Conservation (phyloP, 2,888 invertebrate species). For the Sclerodermus sp. region DNA sequence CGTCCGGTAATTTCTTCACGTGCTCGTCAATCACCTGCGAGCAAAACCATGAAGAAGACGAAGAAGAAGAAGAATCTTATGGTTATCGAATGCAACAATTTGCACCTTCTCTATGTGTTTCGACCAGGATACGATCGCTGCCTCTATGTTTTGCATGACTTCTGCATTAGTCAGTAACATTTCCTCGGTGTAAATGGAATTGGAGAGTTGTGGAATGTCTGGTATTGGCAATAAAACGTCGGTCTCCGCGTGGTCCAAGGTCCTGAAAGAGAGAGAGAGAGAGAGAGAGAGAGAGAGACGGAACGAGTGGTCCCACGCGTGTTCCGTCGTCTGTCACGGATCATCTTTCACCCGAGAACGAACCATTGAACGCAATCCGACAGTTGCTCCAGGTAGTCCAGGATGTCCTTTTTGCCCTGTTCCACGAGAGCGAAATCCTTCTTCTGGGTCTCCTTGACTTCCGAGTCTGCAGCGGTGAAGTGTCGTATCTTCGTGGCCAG, state of each 20-base stretch:
- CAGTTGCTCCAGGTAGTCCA: conserved; percentile 40
- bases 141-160: conserved; percentile 64
- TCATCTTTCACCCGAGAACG: too few relatives aligned
- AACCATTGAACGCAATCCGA: conserved; percentile 45
- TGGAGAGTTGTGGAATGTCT: conserved; percentile 61
- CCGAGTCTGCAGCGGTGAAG: too few relatives aligned
- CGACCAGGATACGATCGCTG: conserved; percentile 68
- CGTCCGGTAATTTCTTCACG: conserved; percentile 61
- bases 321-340: too few relatives aligned
- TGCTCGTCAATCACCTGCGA: conserved; percentile 37
- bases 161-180: conserved; percentile 60
- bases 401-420: conserved; percentile 39
- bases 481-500: too few relatives aligned
- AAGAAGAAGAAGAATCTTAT: too few relatives aligned
- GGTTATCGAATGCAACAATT: too few relatives aligned
- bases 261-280: conserved; percentile 61
- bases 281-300: too few relatives aligned
- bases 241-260: conserved; percentile 75
- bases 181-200: conserved; percentile 50
- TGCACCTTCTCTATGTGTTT: conserved; percentile 67
- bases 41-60: too few relatives aligned
- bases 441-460: too few relatives aligned
- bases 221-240: conserved; percentile 71
- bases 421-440: too few relatives aligned
- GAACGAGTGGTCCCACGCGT: too few relatives aligned